A percentile compares a stretch with the other conserved stretches of the same genome.
Evolutionary conservation across 2,113 vertebrate species (phyloP).

Genomic region (Meles meles): DNA sequence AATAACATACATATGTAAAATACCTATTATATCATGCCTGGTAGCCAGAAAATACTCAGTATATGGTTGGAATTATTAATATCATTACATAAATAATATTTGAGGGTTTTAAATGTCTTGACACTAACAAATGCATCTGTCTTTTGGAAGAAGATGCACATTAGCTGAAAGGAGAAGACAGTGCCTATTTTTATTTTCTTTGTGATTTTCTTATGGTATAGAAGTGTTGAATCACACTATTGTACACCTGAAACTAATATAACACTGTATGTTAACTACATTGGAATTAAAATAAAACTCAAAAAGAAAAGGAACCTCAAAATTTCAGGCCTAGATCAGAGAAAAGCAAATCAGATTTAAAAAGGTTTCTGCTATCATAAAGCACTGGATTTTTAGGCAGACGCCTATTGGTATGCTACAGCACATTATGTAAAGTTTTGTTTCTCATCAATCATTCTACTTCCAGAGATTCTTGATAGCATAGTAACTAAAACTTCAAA

Average conservation of each 20-base stretch:
- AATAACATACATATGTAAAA: not conserved
- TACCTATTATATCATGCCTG: not conserved
- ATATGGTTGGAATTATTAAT: not conserved
- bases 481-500: not conserved
- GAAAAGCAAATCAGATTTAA: not conserved
- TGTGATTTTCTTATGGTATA: not conserved
- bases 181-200: not conserved
- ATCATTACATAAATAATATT: not conserved
- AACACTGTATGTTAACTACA: not conserved
- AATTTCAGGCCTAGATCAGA: not conserved
- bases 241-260: not conserved
- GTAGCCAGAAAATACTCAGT: not conserved
- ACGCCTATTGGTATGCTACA: not conserved
- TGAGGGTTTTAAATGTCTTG: not conserved
- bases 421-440: not conserved
- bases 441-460: not conserved
- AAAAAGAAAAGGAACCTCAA: not conserved
- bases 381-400: not conserved
- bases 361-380: not conserved
- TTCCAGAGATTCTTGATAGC: constrained; percentile 13
- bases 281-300: not conserved
- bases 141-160: not conserved
- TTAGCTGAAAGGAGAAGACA: not conserved
- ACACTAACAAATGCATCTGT: not conserved
- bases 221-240: not conserved